Base-by-base conservation (phyloP, 2,797 vertebrate genomes). In the Rhadinocentrus ornatus region DNA sequence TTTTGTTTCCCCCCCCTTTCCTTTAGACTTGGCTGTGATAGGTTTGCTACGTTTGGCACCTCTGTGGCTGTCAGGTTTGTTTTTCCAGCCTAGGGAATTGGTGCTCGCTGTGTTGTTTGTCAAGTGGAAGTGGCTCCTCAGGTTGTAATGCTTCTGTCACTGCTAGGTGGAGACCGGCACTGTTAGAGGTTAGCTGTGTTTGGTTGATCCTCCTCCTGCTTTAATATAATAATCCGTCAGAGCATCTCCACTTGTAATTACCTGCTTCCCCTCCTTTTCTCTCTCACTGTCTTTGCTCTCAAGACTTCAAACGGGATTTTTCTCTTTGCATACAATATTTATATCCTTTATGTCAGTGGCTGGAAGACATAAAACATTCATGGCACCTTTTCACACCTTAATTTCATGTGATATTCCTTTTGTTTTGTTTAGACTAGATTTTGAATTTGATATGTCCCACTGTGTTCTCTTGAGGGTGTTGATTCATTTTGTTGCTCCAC, bases 321-420 rank as follows among this genome's bases (percentile, higher is more conserved):
- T 89, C 85, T 90, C 82, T 85, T 86, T 86, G 83, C 92, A 93
- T 93, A 78, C 89, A 93, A 93, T 92, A 94, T 94, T 94, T 90
- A 93, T 91, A 83, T 78, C 78, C 87, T 93, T 93, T 91, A 91
- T 92, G 91, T 93, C 88, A 88, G 82, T 87, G 92, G 89, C 90
- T 89, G 79, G 83, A 87, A 88, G 88, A 65, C 78, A 87, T 92
- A 69, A 92, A 93, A 92, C 86, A 87, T 91, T 87, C 80, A 86
- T 82, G 88, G 53, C 85, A 90, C 86, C 88, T 91, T 91, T 87
- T 88, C 86, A 79, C 86, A 84, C 88, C 91, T 87, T 91, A 88
- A 89, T 90, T 91, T 86, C 84, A 91, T 90, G 74, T 91, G 84
- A 89, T 92, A 85, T 87, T 91, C 90, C 81, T 87, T 90, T 93